Evolutionary conservation across 2,113 vertebrate species (phyloP).

Genomic region (Channa maculata): DNA sequence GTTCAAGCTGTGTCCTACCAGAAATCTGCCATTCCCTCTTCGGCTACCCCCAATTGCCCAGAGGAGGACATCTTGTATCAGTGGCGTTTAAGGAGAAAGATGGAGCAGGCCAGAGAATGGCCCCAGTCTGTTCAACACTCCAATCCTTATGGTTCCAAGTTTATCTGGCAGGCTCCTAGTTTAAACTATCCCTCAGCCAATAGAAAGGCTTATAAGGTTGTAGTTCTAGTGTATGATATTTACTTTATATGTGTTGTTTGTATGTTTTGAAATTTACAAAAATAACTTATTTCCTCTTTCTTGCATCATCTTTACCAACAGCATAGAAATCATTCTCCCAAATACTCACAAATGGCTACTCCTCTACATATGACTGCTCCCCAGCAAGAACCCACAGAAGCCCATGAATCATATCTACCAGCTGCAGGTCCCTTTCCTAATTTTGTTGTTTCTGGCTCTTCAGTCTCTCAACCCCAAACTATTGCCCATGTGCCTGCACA

Average conservation of each 20-base stretch:
- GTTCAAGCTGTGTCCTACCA: conserved; percentile 20
- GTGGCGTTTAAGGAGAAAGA: conserved; percentile 90
- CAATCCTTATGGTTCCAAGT: conserved; percentile 24
- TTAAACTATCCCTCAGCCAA: conserved; percentile 18
- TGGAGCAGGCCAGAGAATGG: conserved; percentile 83
- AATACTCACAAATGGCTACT: conserved; percentile 33
- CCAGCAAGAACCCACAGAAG: conserved; percentile 25
- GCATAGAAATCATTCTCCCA: conserved; percentile 17
- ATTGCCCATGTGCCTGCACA: conserved; percentile 64
- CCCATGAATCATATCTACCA: conserved; percentile 3
- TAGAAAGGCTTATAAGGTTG: conserved; percentile 56
- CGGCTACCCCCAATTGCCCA: conserved; percentile 54
- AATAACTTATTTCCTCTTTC: not conserved
- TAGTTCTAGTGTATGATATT: not conserved
- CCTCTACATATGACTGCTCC: conserved; percentile 29
- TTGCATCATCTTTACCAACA: conserved; percentile 36
- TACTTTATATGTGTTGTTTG: not conserved
- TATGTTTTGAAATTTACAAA: not conserved
- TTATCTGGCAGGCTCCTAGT: conserved; percentile 33
- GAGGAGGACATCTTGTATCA: conserved; percentile 92
- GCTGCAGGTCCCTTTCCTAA: conserved; percentile 27
- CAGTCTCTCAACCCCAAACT: conserved; percentile 46
- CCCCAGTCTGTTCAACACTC: conserved; percentile 36
- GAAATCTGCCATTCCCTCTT: conserved; percentile 22
- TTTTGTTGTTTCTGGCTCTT: conserved; percentile 56